Evolutionary conservation across 2,797 vertebrate species (phyloP), one percentile per base, ranked within the genome.

Genomic region (Syngnathus rostellatus): DNA sequence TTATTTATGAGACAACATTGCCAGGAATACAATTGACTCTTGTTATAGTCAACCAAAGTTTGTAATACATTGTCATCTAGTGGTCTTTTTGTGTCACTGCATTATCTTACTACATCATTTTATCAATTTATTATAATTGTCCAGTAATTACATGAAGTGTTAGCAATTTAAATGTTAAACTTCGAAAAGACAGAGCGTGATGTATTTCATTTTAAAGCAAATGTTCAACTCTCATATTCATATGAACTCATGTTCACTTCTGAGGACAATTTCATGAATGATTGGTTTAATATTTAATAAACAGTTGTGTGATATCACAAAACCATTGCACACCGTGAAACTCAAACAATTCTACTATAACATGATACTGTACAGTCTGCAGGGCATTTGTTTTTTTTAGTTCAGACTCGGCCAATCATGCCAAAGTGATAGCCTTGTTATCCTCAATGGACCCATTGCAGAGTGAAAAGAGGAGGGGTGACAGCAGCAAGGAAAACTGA

Each of bases 371-470:
- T 81, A 81, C 70, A 68, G 82, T 76, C 85, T 0, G 25, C 79
- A 79, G 81, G 68, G 78, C 76, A 81, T 75, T 85, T 85, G 84
- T 46, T 1, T 76, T 74, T 77, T 60, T 67, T 6, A 68, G 67
- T 79, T 73, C 68, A 80, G 70, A 71, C 81, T 77, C 61, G 40
- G n/a, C 74, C 79, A 79, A 85, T 77, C 40, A 78, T 2, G 17
- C 14, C 51, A 57, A 16, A 67, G 73, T 58, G 65, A 77, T 72
- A 74, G 77, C 77, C 72, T 78, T 69, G 64, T 72, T 78, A 76
- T 82, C 76, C 78, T 80, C 72, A 40, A 65, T 51, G 65, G 72
- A 63, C 53, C 53, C 77, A 63, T 23, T 73, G 43, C 68, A 21
- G 6, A 19, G 54, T 38, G 55, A 31, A 46, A 37, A 6, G 41